Base-by-base conservation (phyloP, 2,797 vertebrate species). In the Leptodactylus fallax region DNA sequence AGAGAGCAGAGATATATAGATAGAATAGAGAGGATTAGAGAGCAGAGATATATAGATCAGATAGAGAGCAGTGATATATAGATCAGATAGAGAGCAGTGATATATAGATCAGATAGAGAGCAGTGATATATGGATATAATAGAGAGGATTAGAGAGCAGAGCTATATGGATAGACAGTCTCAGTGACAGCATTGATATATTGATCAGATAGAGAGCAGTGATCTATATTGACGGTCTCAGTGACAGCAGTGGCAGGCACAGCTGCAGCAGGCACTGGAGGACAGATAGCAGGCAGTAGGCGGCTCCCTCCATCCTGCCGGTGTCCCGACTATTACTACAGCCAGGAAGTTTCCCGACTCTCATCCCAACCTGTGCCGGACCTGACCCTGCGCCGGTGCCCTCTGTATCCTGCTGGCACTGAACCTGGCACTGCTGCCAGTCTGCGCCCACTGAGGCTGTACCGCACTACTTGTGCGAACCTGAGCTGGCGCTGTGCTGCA, bases 231-330 rank as follows among this genome's bases (percentile, higher is more conserved):
- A n/a, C n/a, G n/a, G n/a, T 55, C 53, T 9, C 53, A 9, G 3
- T 2, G 53, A n/a, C n/a, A n/a, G n/a, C n/a, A n/a, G n/a, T n/a
- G n/a, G n/a, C n/a, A n/a, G n/a, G n/a, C n/a, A n/a, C n/a, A n/a
- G n/a, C n/a, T n/a, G n/a, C n/a, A n/a, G 13, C 53, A 4, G 11
- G 3, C 11, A 11, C 23, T 13, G 55, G 16, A 53, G n/a, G 17
- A 49, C 6, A 60, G 55, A 36, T 8, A 86, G 8, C 60, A 21
- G 60, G 60, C 19, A 61, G 74, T 86, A 78, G 85, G 85, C 85
- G 76, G 76, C 49, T 49, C 76, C 51, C 25, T 56, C 45, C 16
- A 63, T 23, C 14, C 60, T 78, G 74, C 74, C 83, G 74, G 74
- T 49, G 61, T 27, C 19, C 23, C 1, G n/a, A n/a, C 19, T 13